A percentile compares a stretch with the other conserved stretches of the same genome.
phyloP scores from a whole-genome alignment of 2,113 vertebrate species.

The Apteryx mantelli region DNA sequence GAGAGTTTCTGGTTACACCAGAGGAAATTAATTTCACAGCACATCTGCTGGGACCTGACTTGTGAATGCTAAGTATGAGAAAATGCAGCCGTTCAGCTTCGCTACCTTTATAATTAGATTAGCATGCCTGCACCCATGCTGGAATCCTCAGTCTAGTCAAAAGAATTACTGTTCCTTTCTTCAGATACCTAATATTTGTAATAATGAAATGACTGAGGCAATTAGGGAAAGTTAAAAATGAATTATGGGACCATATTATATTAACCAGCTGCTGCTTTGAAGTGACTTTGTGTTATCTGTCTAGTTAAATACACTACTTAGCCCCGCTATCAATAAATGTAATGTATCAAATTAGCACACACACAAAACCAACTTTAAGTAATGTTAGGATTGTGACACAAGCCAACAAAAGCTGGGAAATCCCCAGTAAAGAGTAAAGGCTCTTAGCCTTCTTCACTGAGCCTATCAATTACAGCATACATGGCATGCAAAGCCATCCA shows the following conservation, averaged over 20 bases:
- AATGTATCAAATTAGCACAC: conserved; percentile 61
- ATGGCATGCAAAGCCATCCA: accelerated
- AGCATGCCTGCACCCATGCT: conserved; percentile 91
- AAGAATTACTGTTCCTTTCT: conserved; percentile 90
- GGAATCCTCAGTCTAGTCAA: conserved; percentile 90
- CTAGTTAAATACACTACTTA: conserved; percentile 82
- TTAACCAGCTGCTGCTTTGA: conserved; percentile 87
- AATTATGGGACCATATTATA: conserved; percentile 91
- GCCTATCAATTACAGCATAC: not conserved
- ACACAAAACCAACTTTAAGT: conserved; percentile 36
- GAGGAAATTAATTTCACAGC: conserved; percentile 99
- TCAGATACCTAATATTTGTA: conserved; percentile 96
- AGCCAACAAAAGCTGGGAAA: conserved; percentile 19
- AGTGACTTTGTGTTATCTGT: conserved; percentile 80
- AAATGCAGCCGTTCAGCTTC: conserved; percentile 93
- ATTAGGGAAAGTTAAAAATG: conserved; percentile 97
- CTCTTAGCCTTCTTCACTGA: not conserved
- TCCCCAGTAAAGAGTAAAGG: not conserved
- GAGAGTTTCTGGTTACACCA: conserved; percentile 99
- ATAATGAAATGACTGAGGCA: conserved; percentile 94
- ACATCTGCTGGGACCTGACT: conserved; percentile 98
- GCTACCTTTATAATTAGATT: conserved; percentile 99
- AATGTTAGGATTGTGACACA: conserved; percentile 52
- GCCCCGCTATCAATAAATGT: conserved; percentile 72
- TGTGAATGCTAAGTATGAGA: conserved; percentile 97